Evolutionary conservation across 2,797 vertebrate genomes (phyloP).

Genomic region (Malacoraja senta): DNA sequence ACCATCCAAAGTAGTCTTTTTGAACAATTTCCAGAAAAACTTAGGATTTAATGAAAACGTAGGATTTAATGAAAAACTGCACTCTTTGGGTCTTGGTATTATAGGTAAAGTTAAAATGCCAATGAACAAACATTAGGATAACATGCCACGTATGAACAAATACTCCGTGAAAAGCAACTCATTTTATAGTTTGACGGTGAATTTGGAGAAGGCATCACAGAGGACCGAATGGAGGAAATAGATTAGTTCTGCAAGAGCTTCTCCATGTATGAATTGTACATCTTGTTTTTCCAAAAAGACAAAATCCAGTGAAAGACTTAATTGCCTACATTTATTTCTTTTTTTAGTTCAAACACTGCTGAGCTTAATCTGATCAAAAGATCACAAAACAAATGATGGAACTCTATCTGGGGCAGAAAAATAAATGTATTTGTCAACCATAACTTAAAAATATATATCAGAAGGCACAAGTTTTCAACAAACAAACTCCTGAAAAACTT

Average conservation of each 20-base stretch:
- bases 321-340: not conserved
- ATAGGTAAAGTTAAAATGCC: not conserved
- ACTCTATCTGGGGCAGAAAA: not conserved
- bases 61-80: not conserved
- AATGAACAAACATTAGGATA: not conserved
- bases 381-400: not conserved
- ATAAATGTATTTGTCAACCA: conserved; percentile 19
- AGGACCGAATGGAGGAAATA: not conserved
- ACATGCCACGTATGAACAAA: not conserved
- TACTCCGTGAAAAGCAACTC: not conserved
- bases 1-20: not conserved
- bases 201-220: not conserved
- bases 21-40: not conserved
- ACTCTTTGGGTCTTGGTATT: not conserved
- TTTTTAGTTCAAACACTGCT: conserved; percentile 10
- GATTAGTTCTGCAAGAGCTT: not conserved
- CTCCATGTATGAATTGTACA: not conserved
- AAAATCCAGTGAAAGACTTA: not conserved
- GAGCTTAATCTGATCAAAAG: conserved; percentile 24
- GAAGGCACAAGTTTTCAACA: conserved; percentile 29
- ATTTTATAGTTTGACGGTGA: not conserved
- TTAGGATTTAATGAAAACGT: not conserved
- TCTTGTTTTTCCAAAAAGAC: not conserved
- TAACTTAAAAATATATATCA: conserved; percentile 24
- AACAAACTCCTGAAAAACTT: conserved; percentile 11